phyloP scores from a whole-genome alignment of 2,797 vertebrate genomes.

The Argentina silus region DNA sequence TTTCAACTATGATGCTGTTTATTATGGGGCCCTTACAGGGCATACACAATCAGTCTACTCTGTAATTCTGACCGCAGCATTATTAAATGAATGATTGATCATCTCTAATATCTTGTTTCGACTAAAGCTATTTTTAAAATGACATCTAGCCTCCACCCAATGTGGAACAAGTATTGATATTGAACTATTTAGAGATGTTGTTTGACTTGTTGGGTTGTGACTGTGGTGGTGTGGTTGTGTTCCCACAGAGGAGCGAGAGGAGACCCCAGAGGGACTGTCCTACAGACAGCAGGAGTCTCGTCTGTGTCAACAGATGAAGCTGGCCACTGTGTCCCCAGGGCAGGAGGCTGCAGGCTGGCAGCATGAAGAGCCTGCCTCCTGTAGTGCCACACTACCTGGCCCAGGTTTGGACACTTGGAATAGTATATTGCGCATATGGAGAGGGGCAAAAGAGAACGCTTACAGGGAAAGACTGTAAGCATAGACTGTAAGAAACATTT shows the following conservation, averaged over 20 bases:
- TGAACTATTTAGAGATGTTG: neutral
- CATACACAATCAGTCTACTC: neutral
- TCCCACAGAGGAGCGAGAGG: conserved; percentile 79
- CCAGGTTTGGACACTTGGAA: conserved; percentile 75
- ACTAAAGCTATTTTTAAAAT: too few species aligned
- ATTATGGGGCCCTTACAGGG: neutral
- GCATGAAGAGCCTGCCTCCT: conserved; percentile 80
- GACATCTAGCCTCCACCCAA: too few species aligned
- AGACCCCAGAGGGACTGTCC: conserved; percentile 78
- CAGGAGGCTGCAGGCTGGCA: conserved; percentile 77
- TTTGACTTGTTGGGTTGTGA: conserved; percentile 11
- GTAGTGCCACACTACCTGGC: conserved; percentile 72
- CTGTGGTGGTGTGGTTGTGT: conserved; percentile 20
- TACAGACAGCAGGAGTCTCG: conserved; percentile 87
- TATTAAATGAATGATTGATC: too few species aligned
- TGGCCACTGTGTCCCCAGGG: conserved; percentile 75
- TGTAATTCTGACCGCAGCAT: neutral
- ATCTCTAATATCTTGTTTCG: too few species aligned
- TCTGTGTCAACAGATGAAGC: conserved; percentile 88
- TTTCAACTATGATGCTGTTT: neutral
- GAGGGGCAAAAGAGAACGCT: too few species aligned
- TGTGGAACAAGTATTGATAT: too few species aligned
- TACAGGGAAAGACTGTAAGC: too few species aligned
- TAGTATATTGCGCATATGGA: neutral
- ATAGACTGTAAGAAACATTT: too few species aligned